Percentiles rank a stretch among this genome's conserved stretches.
Conservation (phyloP, 1,140 invertebrate species). For the Philaenus spumarius region DNA sequence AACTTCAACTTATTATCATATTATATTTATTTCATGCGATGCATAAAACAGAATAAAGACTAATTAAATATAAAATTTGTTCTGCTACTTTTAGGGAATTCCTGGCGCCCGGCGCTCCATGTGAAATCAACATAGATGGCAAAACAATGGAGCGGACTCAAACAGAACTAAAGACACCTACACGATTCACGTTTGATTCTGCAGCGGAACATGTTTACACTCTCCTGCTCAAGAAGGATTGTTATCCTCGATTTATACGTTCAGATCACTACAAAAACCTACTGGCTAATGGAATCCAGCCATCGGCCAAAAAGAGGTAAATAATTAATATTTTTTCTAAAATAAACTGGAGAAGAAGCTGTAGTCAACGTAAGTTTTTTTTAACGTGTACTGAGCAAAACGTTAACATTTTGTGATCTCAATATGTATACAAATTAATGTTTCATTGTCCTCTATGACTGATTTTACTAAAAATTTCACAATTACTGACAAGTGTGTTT, state of each 20-base stretch:
- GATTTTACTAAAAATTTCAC: no score
- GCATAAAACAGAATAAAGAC: background rate
- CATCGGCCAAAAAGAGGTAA: constrained; percentile 71
- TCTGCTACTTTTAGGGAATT: constrained; percentile 84
- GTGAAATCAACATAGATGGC: constrained; percentile 98
- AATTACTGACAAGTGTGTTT: no score
- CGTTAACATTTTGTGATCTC: no score
- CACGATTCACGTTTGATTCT: constrained; percentile 84
- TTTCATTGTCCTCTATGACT: no score
- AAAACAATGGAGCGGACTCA: constrained; percentile 90
- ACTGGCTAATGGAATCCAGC: constrained; percentile 75
- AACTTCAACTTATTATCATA: no score
- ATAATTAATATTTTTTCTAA: no score
- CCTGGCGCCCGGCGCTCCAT: constrained; percentile 85
- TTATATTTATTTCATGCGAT: no score
- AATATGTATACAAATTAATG: no score
- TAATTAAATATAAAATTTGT: background rate
- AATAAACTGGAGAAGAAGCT: no score
- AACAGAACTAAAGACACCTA: constrained; percentile 75
- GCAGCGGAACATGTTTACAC: constrained; percentile 95
- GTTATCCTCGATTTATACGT: constrained; percentile 92
- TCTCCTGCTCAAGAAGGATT: constrained; percentile 96
- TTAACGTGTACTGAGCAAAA: no score
- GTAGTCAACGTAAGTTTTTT: no score
- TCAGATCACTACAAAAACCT: constrained; percentile 92